Percentiles rank a stretch among this genome's conserved stretches.
phyloP scores from a whole-genome alignment of 2,113 vertebrate genomes.

The Mesembrinibis cayennensis region DNA sequence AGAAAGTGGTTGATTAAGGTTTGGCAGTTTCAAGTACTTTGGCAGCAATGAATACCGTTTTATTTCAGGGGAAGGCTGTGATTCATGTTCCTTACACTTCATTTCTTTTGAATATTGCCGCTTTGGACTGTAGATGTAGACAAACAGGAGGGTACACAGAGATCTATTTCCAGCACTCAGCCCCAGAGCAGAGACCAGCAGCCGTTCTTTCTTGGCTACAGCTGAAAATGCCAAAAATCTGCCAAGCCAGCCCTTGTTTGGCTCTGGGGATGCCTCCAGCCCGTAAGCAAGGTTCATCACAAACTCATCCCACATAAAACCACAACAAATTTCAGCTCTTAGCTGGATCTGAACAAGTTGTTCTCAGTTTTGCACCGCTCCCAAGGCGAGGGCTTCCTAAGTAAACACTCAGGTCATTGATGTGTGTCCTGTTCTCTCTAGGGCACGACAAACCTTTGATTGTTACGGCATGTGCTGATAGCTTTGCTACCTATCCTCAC shows the following conservation, averaged over 20 bases:
- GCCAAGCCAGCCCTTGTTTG: neutral
- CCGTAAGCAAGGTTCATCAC: neutral
- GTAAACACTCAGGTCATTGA: neutral
- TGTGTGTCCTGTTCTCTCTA: neutral
- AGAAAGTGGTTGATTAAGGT: neutral
- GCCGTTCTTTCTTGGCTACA: neutral
- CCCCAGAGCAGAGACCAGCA: neutral
- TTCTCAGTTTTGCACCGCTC: neutral
- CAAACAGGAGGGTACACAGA: neutral
- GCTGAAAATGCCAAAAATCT: neutral
- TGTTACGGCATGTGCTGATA: neutral
- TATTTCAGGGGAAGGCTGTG: neutral
- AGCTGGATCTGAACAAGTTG: neutral
- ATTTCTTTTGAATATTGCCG: neutral
- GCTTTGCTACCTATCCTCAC: neutral
- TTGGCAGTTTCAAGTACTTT: neutral
- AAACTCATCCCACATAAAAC: neutral
- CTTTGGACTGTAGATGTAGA: neutral
- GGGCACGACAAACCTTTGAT: neutral
- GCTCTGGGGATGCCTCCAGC: neutral
- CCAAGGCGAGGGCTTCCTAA: neutral
- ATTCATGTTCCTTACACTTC: neutral
- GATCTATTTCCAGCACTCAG: neutral
- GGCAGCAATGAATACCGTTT: neutral
- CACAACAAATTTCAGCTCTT: neutral